Evolutionary conservation across 1,140 invertebrate genomes (phyloP).

Genomic region (Drosophila burlai): DNA sequence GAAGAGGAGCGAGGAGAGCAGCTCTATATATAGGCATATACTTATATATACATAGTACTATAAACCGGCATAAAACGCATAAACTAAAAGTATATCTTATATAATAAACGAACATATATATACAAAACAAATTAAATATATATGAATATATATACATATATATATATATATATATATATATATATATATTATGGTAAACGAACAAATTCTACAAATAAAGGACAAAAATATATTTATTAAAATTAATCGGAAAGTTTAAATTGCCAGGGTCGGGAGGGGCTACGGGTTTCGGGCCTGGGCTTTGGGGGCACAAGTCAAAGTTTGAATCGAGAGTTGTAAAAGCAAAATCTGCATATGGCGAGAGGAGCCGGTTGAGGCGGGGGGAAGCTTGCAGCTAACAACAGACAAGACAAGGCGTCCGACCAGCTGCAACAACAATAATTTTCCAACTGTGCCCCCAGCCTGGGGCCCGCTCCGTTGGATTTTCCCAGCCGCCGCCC

Average conservation of each 20-base stretch:
- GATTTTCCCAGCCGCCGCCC: not conserved
- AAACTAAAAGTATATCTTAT: constrained; percentile 42
- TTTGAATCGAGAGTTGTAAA: constrained; percentile 45
- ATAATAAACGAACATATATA: constrained; percentile 60
- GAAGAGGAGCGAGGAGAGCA: not conserved
- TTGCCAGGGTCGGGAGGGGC: constrained; percentile 1
- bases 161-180: constrained; percentile 22
- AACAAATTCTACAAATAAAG: constrained; percentile 80
- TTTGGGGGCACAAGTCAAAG: constrained; percentile 52
- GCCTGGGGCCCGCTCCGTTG: not conserved
- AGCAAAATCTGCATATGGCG: constrained; percentile 37
- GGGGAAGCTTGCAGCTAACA: constrained; percentile 18
- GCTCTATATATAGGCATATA: constrained; percentile 25
- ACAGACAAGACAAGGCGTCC: constrained; percentile 49
- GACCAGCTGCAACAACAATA: constrained; percentile 76
- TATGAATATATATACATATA: constrained; percentile 50
- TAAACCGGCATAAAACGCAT: constrained; percentile 42
- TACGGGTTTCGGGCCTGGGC: not conserved
- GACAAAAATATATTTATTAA: constrained; percentile 83
- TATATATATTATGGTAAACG: constrained; percentile 44
- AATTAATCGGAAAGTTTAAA: constrained; percentile 58
- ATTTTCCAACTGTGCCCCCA: constrained; percentile 49
- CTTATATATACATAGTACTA: constrained; percentile 23
- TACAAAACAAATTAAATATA: constrained; percentile 35
- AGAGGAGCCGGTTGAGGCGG: not conserved